Evolutionary conservation across 1,140 invertebrate genomes (phyloP).

Genomic region (Drosophila repletoides): DNA sequence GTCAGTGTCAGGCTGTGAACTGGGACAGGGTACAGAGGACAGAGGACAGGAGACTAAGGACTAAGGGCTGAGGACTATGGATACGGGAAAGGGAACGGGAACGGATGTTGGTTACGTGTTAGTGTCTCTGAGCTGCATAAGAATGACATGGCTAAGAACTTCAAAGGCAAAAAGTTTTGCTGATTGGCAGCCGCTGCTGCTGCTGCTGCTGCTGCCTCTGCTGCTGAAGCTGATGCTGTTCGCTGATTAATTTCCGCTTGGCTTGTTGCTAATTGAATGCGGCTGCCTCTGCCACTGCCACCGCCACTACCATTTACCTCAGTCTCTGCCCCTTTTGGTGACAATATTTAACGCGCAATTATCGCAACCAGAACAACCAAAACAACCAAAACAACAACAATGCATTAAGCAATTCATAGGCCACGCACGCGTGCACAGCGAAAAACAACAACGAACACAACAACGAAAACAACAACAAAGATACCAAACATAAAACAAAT

Average conservation of each 20-base stretch:
- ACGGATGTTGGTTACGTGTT: not conserved
- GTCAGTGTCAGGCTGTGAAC: conserved; percentile 43
- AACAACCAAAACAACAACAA: conserved; percentile 17
- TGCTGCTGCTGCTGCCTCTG: conserved; percentile 14
- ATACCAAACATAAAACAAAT: conserved; percentile 45
- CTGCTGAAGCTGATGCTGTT: conserved; percentile 29
- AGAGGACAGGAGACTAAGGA: not conserved
- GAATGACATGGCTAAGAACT: conserved; percentile 56
- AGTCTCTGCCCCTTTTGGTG: not conserved
- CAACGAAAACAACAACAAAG: conserved; percentile 19
- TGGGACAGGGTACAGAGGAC: no score
- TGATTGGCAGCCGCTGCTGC: conserved; percentile 55
- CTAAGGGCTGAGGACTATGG: no score
- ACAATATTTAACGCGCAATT: conserved; percentile 55
- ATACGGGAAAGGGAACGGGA: not conserved
- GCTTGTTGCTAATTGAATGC: conserved; percentile 55
- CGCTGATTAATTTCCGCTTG: conserved; percentile 63
- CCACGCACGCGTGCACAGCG: conserved; percentile 44
- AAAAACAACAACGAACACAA: conserved; percentile 40
- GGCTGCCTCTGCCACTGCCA: no score
- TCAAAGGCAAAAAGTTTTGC: conserved; percentile 67
- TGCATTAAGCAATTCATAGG: conserved; percentile 22
- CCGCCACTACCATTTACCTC: no score
- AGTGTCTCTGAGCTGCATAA: conserved; percentile 25
- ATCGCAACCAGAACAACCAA: conserved; percentile 39